phyloP scores from a whole-genome alignment of 1,140 invertebrate genomes.

The Monochamus saltuarius region DNA sequence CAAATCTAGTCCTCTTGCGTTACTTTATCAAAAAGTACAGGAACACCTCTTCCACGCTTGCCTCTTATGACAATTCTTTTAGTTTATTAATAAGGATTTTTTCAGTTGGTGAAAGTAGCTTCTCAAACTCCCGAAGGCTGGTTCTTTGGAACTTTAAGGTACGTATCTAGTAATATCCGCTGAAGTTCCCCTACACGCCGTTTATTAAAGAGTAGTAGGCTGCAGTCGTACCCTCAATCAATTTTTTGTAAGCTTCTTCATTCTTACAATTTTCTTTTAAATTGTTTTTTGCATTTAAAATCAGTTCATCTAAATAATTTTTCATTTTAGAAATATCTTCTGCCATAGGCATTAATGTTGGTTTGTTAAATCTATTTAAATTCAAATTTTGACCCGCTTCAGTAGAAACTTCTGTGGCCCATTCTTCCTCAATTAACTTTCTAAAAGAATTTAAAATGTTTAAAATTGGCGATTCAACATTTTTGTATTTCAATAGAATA shows the following conservation, averaged over 20 bases:
- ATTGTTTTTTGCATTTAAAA: conserved; percentile 15
- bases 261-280: neutral
- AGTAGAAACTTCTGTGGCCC: conserved; percentile 45
- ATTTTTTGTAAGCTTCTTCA: conserved; percentile 11
- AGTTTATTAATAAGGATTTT: conserved; percentile 29
- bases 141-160: conserved; percentile 10
- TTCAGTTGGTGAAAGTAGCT: conserved; percentile 17
- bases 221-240: conserved; percentile 20
- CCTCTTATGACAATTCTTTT: conserved; percentile 25
- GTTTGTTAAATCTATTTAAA: conserved; percentile 35
- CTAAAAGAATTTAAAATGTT: conserved; percentile 37
- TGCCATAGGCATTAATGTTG: conserved; percentile 32
- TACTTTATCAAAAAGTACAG: too few relatives aligned
- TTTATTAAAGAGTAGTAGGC: conserved; percentile 28
- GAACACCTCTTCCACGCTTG: too few relatives aligned
- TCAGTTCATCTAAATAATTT: conserved; percentile 27
- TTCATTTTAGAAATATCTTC: conserved; percentile 27
- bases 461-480: conserved; percentile 6
- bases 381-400: conserved; percentile 33
- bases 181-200: conserved; percentile 28
- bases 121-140: conserved; percentile 28
- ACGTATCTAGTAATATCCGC: conserved; percentile 18
- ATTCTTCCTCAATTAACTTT: conserved; percentile 41
- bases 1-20: too few relatives aligned
- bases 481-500: conserved; percentile 32